These are phyloP conservation scores for Orcinus orca DNA, from an alignment of 2,113 vertebrate genomes.

Conservation along the genomic window DNA sequence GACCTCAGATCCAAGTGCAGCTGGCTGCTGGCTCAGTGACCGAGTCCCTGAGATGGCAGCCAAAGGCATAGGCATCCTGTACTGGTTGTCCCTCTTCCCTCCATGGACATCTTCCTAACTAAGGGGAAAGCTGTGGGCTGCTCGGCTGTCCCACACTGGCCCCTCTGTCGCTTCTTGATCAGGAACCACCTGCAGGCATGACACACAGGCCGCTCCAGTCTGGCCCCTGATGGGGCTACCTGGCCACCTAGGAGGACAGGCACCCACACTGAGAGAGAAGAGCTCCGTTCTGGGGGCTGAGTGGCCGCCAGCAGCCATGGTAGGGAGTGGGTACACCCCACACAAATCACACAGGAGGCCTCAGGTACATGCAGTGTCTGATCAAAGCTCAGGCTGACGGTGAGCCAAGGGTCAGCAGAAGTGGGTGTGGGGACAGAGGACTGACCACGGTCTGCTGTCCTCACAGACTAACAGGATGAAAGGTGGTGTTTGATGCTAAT, in stretches of 20 bases:
- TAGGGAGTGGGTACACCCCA: not conserved
- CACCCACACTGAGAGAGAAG: not conserved
- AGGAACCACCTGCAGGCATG: not conserved
- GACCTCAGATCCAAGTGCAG: not conserved
- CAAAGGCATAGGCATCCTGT: not conserved
- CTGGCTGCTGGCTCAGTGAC: not conserved
- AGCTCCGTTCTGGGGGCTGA: not conserved
- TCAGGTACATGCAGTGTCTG: not conserved
- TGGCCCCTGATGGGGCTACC: not conserved
- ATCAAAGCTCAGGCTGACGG: not conserved
- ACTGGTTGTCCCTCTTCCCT: not conserved
- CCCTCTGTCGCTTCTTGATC: not conserved
- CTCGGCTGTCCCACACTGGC: rapidly evolving
- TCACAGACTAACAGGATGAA: not conserved
- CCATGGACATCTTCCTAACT: not conserved
- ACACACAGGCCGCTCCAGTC: not conserved
- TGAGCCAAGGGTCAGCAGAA: not conserved
- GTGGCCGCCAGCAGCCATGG: rapidly evolving
- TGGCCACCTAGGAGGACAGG: rapidly evolving
- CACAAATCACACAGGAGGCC: not conserved
- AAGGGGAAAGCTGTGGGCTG: not conserved
- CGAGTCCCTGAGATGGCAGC: not conserved
- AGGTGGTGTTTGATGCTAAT: not conserved
- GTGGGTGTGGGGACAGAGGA: not conserved
- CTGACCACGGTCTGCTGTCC: rapidly evolving